These are phyloP conservation scores for Rhynchophorus ferrugineus DNA, from an alignment of 1,140 invertebrate species.

Conservation along the genomic window DNA sequence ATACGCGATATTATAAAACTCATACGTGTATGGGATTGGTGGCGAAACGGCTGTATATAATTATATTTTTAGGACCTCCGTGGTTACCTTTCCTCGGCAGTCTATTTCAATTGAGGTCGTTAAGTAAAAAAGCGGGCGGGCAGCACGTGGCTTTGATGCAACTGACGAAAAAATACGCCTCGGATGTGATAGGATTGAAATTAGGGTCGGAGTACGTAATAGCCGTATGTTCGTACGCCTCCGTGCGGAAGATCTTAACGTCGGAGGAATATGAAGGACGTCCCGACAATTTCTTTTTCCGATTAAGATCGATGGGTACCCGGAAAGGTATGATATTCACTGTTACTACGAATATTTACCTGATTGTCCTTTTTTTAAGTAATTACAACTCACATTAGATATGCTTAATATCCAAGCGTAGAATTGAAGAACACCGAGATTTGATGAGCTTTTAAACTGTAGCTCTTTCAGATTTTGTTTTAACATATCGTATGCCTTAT, in stretches of 20 bases:
- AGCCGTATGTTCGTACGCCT: slow-evolving; percentile 51
- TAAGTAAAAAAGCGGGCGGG: slow-evolving; percentile 24
- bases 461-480: too few species aligned
- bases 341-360: too few species aligned
- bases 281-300: slow-evolving; percentile 61
- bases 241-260: slow-evolving; percentile 51
- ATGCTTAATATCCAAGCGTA: too few species aligned
- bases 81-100: slow-evolving; percentile 36
- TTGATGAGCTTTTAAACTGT: too few species aligned
- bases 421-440: too few species aligned
- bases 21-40: too few species aligned
- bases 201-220: slow-evolving; percentile 53
- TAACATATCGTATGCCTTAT: too few species aligned
- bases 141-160: slow-evolving; percentile 33
- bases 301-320: slow-evolving; percentile 54
- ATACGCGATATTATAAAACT: too few species aligned
- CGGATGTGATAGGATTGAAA: slow-evolving; percentile 33
- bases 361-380: too few species aligned
- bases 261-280: slow-evolving; percentile 60
- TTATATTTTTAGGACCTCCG: slow-evolving; percentile 34
- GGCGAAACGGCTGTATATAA: too few species aligned
- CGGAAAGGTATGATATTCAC: slow-evolving; percentile 56
- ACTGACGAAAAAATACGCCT: slow-evolving; percentile 30
- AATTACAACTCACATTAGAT: too few species aligned
- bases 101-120: slow-evolving; percentile 18